Evolutionary conservation across 2,888 invertebrate genomes (phyloP).

Genomic region (Pyrrhosoma nymphula): DNA sequence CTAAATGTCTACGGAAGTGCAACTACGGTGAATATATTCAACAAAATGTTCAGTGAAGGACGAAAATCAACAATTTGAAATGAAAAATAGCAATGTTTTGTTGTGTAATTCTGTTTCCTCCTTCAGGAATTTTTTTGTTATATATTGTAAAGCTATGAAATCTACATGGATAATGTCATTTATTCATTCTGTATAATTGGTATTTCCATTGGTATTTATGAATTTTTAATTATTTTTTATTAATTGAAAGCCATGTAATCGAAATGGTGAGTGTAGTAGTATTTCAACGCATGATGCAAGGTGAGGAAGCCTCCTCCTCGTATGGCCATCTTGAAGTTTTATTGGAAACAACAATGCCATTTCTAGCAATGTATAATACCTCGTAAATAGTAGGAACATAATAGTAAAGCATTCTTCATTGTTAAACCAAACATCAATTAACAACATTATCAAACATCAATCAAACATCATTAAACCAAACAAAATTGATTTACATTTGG

Average conservation of each 20-base stretch:
- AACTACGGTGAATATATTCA: neutral
- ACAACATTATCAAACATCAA: no score
- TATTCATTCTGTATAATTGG: neutral
- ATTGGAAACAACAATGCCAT: neutral
- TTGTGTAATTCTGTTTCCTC: no score
- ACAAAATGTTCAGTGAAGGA: neutral
- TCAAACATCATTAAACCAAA: conserved; percentile 1
- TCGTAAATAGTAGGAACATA: neutral
- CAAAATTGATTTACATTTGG: neutral
- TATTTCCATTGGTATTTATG: neutral
- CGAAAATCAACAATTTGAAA: neutral
- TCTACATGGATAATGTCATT: no score
- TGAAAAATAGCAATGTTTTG: neutral
- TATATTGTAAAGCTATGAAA: no score
- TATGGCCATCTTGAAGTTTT: neutral
- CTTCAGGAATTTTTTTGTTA: no score
- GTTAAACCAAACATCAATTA: neutral
- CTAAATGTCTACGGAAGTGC: neutral
- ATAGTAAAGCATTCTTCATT: neutral
- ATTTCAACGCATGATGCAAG: neutral
- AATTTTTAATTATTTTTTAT: neutral
- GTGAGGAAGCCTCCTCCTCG: neutral
- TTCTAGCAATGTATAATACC: neutral
- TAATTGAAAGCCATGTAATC: neutral
- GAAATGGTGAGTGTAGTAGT: neutral